Conservation (phyloP, 2,113 vertebrate genomes). For the Rhinopomastus cyanomelas region DNA sequence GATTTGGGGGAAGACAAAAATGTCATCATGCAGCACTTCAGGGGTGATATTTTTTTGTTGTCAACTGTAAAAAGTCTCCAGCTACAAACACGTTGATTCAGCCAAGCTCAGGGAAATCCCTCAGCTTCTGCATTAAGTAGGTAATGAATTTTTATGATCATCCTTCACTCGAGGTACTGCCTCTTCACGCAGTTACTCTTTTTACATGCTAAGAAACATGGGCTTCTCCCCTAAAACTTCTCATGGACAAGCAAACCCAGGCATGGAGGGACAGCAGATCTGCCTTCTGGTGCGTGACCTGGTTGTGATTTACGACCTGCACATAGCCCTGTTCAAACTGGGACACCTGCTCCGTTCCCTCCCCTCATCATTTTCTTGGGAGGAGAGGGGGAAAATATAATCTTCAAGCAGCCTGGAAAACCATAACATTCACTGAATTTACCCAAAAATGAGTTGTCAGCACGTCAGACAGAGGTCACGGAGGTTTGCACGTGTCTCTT, state of each 20-base stretch:
- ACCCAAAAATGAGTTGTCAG: neutral
- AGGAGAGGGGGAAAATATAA: neutral
- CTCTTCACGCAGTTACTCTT: neutral
- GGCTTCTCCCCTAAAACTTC: neutral
- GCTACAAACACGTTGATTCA: neutral
- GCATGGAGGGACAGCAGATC: accelerated
- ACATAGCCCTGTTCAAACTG: neutral
- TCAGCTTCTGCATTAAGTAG: neutral
- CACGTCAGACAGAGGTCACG: neutral
- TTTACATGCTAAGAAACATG: neutral
- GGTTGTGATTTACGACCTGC: neutral
- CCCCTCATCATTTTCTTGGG: neutral
- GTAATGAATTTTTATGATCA: neutral
- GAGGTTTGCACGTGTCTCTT: neutral
- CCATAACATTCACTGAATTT: neutral
- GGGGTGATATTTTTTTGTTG: neutral
- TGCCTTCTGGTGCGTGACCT: neutral
- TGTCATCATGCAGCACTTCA: neutral
- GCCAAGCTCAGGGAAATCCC: neutral
- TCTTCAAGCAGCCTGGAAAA: neutral
- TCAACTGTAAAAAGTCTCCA: neutral
- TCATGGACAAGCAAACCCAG: neutral
- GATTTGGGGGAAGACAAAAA: neutral
- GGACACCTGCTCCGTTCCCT: accelerated
- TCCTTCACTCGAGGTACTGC: neutral